Evolutionary conservation across 2,888 invertebrate genomes (phyloP), one percentile per base, ranked within the genome.

Genomic region (Leucoma salicis): DNA sequence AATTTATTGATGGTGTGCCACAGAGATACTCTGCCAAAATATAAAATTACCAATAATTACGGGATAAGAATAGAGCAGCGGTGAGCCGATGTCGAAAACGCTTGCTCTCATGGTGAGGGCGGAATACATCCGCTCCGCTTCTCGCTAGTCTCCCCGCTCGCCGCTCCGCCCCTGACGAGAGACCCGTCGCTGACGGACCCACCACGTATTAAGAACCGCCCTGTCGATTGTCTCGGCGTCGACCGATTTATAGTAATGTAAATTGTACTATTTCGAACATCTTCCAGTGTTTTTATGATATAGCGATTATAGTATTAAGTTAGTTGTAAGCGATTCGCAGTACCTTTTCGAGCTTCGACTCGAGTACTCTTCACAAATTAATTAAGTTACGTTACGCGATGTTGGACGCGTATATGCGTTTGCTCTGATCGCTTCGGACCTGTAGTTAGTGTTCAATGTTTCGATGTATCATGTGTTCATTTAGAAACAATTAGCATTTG

Each of bases 11-110:
- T 84, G 88, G 89, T 88, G 89, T 90, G 90, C 89, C 90, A 90
- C 89, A 88, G 87, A 88, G 82, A 86, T 87, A 86, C 79, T 89
- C 88, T 90, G 90, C 90, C 90, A 90, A 90, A 90, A 82, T 88
- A 86, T 87, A 83, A 88, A 86, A 86, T 85, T 87, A 88, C 85
- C 87, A 82, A 78, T 72, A 74, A 66, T 67, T 66, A 49, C 70
- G 78, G 79, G 78, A 66, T 61, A 56, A 69, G 73, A 58, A 64
- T 61, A 59, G 53, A 49, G 51, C 34, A 48, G 36, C 49, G 47
- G 48, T 41, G 35, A 44, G 42, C 16, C 14, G 35, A 21, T 13
- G 12, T 11, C 29, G 14, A 13, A 8, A 29, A 13, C 3, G 14
- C 29, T 29, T n/a, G 11, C 27, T 10, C 14, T 29, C 7, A 11